phyloP scores from a whole-genome alignment of 2,888 invertebrate genomes.

The Cenopis cana region DNA sequence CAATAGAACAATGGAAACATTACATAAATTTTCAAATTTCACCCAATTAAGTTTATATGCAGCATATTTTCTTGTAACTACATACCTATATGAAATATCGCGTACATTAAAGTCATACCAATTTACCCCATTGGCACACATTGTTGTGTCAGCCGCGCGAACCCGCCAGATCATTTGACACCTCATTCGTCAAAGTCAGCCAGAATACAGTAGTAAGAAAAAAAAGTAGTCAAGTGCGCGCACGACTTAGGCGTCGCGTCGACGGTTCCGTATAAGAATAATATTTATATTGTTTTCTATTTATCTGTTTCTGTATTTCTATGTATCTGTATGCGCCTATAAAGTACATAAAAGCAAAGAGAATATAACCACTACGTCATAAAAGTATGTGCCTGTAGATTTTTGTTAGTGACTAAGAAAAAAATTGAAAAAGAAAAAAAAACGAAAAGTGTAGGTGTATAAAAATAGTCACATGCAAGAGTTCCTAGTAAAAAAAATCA shows the following conservation, averaged over 20 bases:
- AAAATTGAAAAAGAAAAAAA: too few species aligned
- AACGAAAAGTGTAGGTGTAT: too few species aligned
- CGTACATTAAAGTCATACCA: background rate
- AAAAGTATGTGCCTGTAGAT: too few species aligned
- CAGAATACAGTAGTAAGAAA: slow-evolving; percentile 14
- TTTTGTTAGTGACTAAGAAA: too few species aligned
- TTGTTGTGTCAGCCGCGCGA: slow-evolving; percentile 15
- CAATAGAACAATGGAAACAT: too few species aligned
- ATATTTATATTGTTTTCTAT: background rate
- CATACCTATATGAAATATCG: background rate
- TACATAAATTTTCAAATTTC: too few species aligned
- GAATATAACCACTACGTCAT: too few species aligned
- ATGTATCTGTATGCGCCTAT: too few species aligned
- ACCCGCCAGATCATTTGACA: slow-evolving; percentile 28
- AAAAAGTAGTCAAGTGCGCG: background rate
- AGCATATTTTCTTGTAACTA: background rate
- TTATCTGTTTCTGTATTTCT: too few species aligned
- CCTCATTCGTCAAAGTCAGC: slow-evolving; percentile 30
- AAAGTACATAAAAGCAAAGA: too few species aligned
- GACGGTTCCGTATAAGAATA: background rate
- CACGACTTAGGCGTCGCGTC: background rate
- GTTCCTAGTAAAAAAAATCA: too few species aligned
- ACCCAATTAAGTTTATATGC: background rate
- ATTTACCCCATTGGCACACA: slow-evolving; percentile 29
- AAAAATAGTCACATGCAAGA: too few species aligned